Base-by-base conservation (phyloP, 2,797 vertebrate species). In the Schizopygopsis pylzovi region DNA sequence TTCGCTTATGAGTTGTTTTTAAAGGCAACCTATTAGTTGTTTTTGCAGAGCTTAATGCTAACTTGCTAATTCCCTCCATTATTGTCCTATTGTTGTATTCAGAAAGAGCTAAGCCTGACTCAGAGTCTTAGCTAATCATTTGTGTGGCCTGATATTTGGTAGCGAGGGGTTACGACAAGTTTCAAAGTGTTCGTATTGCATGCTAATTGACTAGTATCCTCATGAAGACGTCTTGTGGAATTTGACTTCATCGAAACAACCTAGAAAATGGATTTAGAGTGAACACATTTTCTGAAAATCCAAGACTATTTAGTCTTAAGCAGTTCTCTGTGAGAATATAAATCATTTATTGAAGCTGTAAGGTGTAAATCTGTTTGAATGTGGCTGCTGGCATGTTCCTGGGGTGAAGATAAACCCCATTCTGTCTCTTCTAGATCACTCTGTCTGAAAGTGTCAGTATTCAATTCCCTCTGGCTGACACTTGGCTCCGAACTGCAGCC, bases 401-500 rank as follows among this genome's bases (percentile, higher is more conserved):
- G 59, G 28, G 54, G 28, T 76, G 71, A 87, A 87, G 86, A 84
- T 81, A 84, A 84, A 70, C 78, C 86, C 70, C 71, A 76, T 63
- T 81, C 76, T 81, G 71, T 82, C 47, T 86, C 33, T n/a, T 15
- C 76, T 76, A 49, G 45, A 83, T 79, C 77, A 59, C 70, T 81
- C 72, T 16, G 6, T 77, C 78, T 87, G 83, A 87, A 59, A 77
- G 72, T 54, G 79, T 76, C 79, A 43, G 47, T 67, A 56, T 76
- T 81, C 70, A 33, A 73, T 87, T 70, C 71, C 86, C 79, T 85
- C 71, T 85, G 83, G 86, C 78, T 85, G 82, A 84, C 65, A 81
- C 61, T 54, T 81, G 78, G 78, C 45, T 56, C 61, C 68, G 39
- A 39, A 28, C 73, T 13, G 25, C 77, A 47, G 77, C 76, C 75